Evolutionary conservation across 2,797 vertebrate genomes (phyloP).

Genomic region (Arnoldichthys spilopterus): DNA sequence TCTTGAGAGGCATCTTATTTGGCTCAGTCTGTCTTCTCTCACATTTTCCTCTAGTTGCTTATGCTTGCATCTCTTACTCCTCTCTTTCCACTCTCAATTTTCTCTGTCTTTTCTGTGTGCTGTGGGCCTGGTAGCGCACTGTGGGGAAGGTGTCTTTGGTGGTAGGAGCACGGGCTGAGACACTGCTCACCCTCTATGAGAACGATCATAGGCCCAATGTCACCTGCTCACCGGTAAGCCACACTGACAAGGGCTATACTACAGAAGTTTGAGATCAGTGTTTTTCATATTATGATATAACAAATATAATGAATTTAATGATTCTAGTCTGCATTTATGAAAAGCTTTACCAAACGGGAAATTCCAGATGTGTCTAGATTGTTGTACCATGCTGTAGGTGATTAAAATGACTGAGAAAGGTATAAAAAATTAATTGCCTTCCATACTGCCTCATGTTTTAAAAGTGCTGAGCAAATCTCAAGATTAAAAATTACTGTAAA

Average conservation of each 20-base stretch:
- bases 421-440: no score
- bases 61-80: slow-evolving; percentile 37
- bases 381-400: no score
- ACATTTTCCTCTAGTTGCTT: slow-evolving; percentile 9
- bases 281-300: no score
- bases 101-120: slow-evolving; percentile 36
- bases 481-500: no score
- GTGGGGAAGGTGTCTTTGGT: slow-evolving; percentile 84
- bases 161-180: slow-evolving; percentile 81
- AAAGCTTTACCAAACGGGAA: no score
- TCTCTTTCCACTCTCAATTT: slow-evolving; percentile 42
- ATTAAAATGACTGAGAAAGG: no score
- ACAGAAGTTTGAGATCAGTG: no score
- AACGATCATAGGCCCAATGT: slow-evolving; percentile 83
- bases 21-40: neutral
- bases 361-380: no score
- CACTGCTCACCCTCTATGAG: slow-evolving; percentile 83
- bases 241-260: neutral
- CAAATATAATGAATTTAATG: no score
- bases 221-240: slow-evolving; percentile 75
- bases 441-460: no score
- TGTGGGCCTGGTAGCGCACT: slow-evolving; percentile 70
- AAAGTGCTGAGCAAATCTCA: no score
- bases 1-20: neutral
- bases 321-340: no score